phyloP scores from a whole-genome alignment of 2,888 invertebrate genomes.

The Phalera bucephala region DNA sequence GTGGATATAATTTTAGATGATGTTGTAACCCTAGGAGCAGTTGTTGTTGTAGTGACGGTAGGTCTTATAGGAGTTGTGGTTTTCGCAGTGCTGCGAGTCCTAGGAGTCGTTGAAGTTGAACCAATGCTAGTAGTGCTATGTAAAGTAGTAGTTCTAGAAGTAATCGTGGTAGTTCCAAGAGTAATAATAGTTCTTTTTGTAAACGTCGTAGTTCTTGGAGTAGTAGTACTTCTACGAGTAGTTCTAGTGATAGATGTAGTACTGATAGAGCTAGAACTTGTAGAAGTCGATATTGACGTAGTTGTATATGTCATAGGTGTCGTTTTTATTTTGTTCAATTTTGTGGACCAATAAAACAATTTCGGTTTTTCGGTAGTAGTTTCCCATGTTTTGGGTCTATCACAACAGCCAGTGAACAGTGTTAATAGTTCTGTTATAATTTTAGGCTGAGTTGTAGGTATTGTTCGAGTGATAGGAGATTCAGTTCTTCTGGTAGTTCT shows the following conservation, averaged over 20 bases:
- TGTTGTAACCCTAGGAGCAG: conserved; percentile 1
- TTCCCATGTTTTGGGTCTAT: conserved; percentile 19
- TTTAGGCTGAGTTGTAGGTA: conserved; percentile 2
- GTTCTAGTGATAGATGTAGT: conserved; percentile 2
- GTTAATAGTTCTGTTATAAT: neutral
- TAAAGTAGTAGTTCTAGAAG: neutral
- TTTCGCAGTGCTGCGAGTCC: too few relatives aligned
- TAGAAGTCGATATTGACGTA: neutral
- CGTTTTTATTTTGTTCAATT: too few relatives aligned
- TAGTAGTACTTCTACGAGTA: neutral
- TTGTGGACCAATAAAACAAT: too few relatives aligned
- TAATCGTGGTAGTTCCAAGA: neutral
- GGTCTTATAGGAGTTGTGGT: neutral
- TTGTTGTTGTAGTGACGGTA: neutral
- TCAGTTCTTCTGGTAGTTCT: conserved; percentile 3
- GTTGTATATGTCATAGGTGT: too few relatives aligned
- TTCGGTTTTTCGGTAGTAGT: conserved; percentile 8
- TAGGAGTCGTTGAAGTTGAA: neutral
- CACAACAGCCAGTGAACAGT: conserved; percentile 9
- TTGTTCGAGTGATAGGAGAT: neutral
- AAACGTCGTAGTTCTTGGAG: neutral
- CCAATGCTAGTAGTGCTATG: neutral
- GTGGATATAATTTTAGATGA: conserved; percentile 3
- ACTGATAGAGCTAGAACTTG: neutral
- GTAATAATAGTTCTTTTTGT: conserved; percentile 2